Conservation (phyloP, 2,797 vertebrate species). For the Crenichthys baileyi region DNA sequence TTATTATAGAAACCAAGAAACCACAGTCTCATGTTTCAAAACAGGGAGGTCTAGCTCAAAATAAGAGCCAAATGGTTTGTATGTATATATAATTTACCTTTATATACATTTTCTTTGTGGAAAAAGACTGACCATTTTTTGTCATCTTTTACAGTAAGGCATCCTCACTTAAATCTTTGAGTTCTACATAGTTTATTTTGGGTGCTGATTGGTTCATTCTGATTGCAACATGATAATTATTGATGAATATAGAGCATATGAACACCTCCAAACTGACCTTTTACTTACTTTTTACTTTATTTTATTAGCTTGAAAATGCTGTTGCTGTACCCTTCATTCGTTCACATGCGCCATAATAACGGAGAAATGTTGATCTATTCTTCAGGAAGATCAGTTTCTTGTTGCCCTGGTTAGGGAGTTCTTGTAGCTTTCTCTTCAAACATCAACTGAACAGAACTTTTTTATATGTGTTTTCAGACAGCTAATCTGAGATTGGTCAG, state of each 20-base stretch:
- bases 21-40: neutral
- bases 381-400: neutral
- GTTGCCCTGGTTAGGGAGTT: no score
- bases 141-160: neutral
- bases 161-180: slow-evolving; percentile 7
- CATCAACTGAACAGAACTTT: neutral
- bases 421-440: neutral
- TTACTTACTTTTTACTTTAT: neutral
- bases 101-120: neutral
- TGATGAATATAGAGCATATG: neutral
- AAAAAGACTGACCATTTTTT: neutral
- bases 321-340: no score
- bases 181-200: slow-evolving; percentile 10
- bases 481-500: neutral
- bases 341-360: neutral
- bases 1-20: neutral
- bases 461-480: neutral
- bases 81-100: neutral
- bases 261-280: neutral
- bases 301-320: neutral
- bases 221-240: neutral
- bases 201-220: neutral
- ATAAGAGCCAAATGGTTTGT: neutral
- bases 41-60: neutral
- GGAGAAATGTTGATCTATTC: neutral